Conservation (phyloP, 2,797 vertebrate genomes). For the Gymnopithys bicolor region DNA sequence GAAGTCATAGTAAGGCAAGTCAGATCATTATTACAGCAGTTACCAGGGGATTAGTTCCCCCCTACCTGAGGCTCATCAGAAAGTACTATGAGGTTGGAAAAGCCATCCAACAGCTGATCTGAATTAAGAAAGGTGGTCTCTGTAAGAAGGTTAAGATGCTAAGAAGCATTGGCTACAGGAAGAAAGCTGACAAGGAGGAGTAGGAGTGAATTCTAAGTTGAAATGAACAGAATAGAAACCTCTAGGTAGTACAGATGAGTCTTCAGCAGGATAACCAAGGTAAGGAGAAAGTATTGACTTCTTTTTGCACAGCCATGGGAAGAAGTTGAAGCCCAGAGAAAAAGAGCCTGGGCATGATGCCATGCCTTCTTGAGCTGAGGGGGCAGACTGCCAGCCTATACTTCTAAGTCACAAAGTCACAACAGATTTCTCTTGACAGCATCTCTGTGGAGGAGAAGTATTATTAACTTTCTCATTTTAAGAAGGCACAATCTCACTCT, state of each 20-base stretch:
- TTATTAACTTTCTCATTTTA: constrained; percentile 8
- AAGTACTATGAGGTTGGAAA: neutral
- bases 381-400: constrained; percentile 46
- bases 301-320: constrained; percentile 25
- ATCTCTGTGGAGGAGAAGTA: neutral
- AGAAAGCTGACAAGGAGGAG: neutral
- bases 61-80: neutral
- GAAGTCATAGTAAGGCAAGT: accelerated
- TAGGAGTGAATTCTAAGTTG: neutral
- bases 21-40: neutral
- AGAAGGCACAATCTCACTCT: neutral
- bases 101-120: neutral
- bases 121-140: neutral
- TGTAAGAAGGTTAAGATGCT: neutral
- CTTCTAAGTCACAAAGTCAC: neutral
- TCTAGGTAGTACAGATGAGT: constrained; percentile 13
- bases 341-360: constrained; percentile 32
- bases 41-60: neutral
- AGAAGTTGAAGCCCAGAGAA: constrained; percentile 13
- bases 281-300: constrained; percentile 12
- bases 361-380: constrained; percentile 29
- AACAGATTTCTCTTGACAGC: constrained; percentile 26
- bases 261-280: constrained; percentile 18
- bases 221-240: neutral
- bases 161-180: neutral